A percentile compares a stretch with the other conserved stretches of the same genome.
These are phyloP conservation scores for Trematocara macrostoma DNA, from an alignment of 2,113 vertebrate species.

Conservation along the genomic window DNA sequence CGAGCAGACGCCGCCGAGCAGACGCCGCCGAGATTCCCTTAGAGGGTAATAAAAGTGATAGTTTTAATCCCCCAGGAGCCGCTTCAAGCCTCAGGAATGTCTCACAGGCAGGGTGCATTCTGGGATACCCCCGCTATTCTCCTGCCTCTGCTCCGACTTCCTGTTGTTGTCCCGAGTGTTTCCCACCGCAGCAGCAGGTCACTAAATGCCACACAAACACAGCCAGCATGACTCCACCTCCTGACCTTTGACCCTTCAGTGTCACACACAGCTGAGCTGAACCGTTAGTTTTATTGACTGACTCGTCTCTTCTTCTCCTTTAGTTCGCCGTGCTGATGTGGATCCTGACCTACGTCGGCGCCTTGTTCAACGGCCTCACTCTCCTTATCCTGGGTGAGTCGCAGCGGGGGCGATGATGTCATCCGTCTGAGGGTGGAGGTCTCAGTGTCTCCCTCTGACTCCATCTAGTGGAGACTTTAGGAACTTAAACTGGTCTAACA, in stretches of 20 bases:
- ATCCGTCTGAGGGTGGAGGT: neutral
- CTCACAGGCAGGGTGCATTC: neutral
- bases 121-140: neutral
- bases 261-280: neutral
- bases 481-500: neutral
- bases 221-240: neutral
- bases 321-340: conserved; percentile 96
- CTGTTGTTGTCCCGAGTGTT: neutral
- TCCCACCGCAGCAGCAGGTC: neutral
- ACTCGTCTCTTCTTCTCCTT: neutral
- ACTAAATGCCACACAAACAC: neutral
- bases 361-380: conserved; percentile 97
- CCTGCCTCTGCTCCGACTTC: neutral
- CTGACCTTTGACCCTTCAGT: neutral
- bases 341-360: conserved; percentile 95
- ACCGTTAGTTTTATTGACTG: neutral
- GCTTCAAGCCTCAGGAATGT: neutral
- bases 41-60: neutral
- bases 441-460: neutral
- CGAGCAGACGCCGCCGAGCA: neutral
- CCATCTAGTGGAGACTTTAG: neutral
- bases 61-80: neutral
- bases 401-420: neutral
- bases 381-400: conserved; percentile 91
- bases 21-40: neutral